phyloP scores from a whole-genome alignment of 2,888 invertebrate species.

The Eulithis prunata region DNA sequence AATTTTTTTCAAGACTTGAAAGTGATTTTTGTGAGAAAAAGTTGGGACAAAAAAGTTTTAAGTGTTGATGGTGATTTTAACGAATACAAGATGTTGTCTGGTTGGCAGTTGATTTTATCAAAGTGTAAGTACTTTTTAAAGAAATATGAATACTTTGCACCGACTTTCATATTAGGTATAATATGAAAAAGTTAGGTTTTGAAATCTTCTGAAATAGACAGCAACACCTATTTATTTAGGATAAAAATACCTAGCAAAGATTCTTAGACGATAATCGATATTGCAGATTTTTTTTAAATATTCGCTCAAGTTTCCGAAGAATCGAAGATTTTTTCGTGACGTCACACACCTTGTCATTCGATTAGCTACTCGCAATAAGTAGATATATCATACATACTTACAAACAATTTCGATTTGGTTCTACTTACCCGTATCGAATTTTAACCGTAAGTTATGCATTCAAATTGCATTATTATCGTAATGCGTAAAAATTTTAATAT shows the following conservation, averaged over 20 bases:
- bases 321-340: no score
- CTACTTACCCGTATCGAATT: not conserved
- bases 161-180: not conserved
- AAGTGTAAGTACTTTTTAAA: conserved; percentile 64
- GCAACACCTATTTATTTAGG: no score
- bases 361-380: no score
- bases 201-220: no score
- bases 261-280: no score
- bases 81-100: conserved; percentile 68
- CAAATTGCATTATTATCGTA: not conserved
- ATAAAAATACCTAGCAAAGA: no score
- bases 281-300: no score
- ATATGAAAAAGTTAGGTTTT: no score
- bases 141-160: no score
- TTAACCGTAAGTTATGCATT: not conserved
- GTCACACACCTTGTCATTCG: no score
- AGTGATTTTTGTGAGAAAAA: conserved; percentile 29
- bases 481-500: conserved; percentile 1
- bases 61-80: conserved; percentile 37
- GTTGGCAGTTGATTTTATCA: conserved; percentile 75
- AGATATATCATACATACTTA: not conserved
- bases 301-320: no score
- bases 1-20: not conserved
- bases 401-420: conserved; percentile 1
- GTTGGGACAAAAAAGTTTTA: conserved; percentile 41